A percentile compares a stretch with the other conserved stretches of the same genome.
Conservation (phyloP, 2,888 invertebrate genomes). For the Toxonevra muliebris region DNA sequence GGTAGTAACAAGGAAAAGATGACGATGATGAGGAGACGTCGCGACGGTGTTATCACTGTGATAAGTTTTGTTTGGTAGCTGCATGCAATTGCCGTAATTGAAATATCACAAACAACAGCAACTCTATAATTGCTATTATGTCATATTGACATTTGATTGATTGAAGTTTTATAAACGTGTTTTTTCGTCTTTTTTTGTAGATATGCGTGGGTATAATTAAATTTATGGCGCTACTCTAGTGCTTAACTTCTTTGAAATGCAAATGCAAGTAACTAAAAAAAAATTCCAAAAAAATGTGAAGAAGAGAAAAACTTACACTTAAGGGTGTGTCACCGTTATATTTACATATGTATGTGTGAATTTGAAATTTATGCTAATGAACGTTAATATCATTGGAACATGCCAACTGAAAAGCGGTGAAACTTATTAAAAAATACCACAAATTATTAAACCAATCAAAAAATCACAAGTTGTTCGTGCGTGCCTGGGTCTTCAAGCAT, state of each 20-base stretch:
- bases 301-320: no score
- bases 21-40: neutral
- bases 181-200: neutral
- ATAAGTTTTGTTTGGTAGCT: conserved; percentile 35
- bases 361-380: no score
- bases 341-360: no score
- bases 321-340: no score
- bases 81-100: conserved; percentile 51
- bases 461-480: neutral
- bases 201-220: conserved; percentile 6
- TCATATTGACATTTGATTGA: conserved; percentile 42
- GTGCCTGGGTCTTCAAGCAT: no score
- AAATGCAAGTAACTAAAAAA: no score
- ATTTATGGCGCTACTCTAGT: conserved; percentile 27
- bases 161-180: conserved; percentile 40
- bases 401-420: no score
- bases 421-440: neutral
- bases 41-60: neutral
- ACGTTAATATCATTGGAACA: no score
- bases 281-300: no score
- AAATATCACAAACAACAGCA: conserved; percentile 46
- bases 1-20: conserved; percentile 1
- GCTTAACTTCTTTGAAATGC: no score
- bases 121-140: conserved; percentile 19
- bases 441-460: conserved; percentile 1